Base-by-base conservation (phyloP, 2,113 vertebrate species). In the Machaerirhynchus nigripectus region DNA sequence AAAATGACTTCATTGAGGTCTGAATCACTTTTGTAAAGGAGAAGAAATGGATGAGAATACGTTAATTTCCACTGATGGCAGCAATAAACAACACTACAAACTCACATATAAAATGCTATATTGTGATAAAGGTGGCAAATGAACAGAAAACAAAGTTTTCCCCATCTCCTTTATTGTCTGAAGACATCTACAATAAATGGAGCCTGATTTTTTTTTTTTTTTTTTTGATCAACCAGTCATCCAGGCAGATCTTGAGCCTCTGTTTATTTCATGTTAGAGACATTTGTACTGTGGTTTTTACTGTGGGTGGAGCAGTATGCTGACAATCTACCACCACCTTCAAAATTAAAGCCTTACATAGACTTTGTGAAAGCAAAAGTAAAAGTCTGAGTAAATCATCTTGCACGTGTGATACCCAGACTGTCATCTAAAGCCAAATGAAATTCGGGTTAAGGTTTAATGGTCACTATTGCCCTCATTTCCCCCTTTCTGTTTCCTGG, bases 301-400 rank as follows among this genome's bases (percentile, higher is more conserved):
- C 44, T 20, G 16, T 0, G 1, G 23, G 24, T 57, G 22, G n/a
- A 71, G 46, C 13, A 60, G 22, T 15, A 63, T 1, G 0, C 30
- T 44, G 46, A 46, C 14, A n/a, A 30, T 27, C 33, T 74, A 60
- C 12, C 16, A 56, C 2, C 37, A 50, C 24, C 68, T 80, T 65
- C 26, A 77, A 92, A 77, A 46, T 16, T 3, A 15, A 91, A 76
- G 28, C 37, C 17, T 80, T 74, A 46, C 31, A 37, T 74, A 81
- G 78, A 73, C 13, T 61, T 71, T n/a, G 6, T 61, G 24, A 86
- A 89, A 74, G 46, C 67, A 80, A 80, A 83, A 90, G 40, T 53
- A 44, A 61, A 92, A 73, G 30, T 57, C 63, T 77, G 15, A 69
- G 27, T 39, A 83, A 52, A 55, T 73, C 3, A 11, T 15, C 57